These are phyloP conservation scores for Alethe castanea DNA, from an alignment of 2,113 vertebrate species.

Conservation along the genomic window DNA sequence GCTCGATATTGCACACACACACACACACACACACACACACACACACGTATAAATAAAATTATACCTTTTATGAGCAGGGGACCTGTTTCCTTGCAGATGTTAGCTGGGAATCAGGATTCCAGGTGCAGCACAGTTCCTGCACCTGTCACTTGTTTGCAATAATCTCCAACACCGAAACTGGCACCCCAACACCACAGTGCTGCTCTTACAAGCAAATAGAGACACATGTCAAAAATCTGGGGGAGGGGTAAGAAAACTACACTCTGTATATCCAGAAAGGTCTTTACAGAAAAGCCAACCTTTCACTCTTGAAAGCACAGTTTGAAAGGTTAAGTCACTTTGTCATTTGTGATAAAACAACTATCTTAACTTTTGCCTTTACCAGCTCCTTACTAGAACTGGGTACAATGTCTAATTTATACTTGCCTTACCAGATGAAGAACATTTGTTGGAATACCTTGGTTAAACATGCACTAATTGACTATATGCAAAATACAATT, in stretches of 20 bases:
- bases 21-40: rapidly evolving
- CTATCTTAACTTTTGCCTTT: neutral
- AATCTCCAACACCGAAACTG: rapidly evolving
- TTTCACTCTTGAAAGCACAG: neutral
- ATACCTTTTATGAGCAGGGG: neutral
- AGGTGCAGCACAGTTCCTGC: neutral
- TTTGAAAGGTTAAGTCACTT: neutral
- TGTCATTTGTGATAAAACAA: neutral
- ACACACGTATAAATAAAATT: rapidly evolving
- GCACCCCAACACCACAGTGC: neutral
- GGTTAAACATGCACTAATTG: neutral
- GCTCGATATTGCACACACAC: neutral
- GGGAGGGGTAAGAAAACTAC: neutral
- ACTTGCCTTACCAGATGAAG: neutral
- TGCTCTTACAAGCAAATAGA: neutral
- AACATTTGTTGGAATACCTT: neutral
- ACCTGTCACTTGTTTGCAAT: neutral
- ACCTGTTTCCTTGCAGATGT: neutral
- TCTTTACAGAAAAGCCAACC: neutral
- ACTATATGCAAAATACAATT: neutral
- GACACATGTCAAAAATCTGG: neutral
- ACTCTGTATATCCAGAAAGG: neutral
- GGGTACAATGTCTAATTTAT: neutral
- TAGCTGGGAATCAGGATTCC: neutral
- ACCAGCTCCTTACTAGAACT: neutral